Conservation (phyloP, 2,888 invertebrate genomes). For the Drosophila acutilabella region DNA sequence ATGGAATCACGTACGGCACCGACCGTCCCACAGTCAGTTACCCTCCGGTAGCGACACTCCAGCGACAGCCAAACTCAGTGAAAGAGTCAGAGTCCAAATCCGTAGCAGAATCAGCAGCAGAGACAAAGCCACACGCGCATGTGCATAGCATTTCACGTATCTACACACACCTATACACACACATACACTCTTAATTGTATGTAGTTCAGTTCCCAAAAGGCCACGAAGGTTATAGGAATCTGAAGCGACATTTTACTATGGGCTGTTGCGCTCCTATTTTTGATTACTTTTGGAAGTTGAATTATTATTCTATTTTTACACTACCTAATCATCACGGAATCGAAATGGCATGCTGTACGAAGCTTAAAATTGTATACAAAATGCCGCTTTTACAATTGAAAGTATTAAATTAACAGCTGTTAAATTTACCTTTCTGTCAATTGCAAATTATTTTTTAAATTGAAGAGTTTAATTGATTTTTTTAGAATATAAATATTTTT, state of each 20-base stretch:
- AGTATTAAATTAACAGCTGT: too few relatives aligned
- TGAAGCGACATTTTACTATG: neutral
- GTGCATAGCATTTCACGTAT: slow-evolving; percentile 30
- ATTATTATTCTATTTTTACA: neutral
- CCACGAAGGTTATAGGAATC: neutral
- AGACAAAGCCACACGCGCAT: slow-evolving; percentile 15
- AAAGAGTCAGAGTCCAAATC: neutral
- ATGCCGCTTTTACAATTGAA: too few relatives aligned
- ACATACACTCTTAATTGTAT: too few relatives aligned
- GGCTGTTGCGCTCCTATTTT: neutral
- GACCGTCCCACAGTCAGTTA: slow-evolving; percentile 17
- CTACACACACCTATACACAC: slow-evolving; percentile 6
- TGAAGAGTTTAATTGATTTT: too few relatives aligned
- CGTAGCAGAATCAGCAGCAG: neutral
- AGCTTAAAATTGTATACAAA: too few relatives aligned
- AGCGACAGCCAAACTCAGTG: neutral
- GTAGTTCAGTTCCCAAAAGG: neutral
- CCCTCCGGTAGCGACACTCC: slow-evolving; percentile 1
- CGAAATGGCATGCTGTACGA: too few relatives aligned
- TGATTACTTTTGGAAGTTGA: neutral
- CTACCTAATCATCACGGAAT: too few relatives aligned
- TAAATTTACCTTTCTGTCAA: too few relatives aligned
- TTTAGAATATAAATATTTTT: too few relatives aligned
- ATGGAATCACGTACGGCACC: slow-evolving; percentile 75
- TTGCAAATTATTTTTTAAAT: too few relatives aligned